Conservation (phyloP, 2,797 vertebrate species). For the Crocidura indochinensis region DNA sequence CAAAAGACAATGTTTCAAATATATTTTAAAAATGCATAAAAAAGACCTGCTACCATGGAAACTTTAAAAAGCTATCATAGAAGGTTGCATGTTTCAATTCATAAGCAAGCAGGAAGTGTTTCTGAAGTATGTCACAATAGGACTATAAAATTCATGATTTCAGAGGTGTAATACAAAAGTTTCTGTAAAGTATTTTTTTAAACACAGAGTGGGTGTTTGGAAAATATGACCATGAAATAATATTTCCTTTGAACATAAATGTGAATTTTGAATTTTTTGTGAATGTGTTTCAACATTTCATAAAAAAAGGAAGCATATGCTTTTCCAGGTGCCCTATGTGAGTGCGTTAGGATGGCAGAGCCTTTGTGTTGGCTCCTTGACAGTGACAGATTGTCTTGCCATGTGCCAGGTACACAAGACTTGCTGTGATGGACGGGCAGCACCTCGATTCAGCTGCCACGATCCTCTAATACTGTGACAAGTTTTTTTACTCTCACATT, state of each 20-base stretch:
- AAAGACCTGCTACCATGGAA: constrained; percentile 32
- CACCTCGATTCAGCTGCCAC: neutral
- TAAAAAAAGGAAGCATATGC: neutral
- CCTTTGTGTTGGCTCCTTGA: constrained; percentile 8
- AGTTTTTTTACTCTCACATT: neutral
- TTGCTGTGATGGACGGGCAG: neutral
- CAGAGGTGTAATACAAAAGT: neutral
- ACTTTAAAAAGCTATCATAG: constrained; percentile 51
- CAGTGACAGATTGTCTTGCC: constrained; percentile 51
- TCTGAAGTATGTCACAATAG: constrained; percentile 47
- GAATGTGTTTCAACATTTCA: neutral
- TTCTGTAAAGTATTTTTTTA: neutral
- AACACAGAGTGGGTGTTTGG: neutral
- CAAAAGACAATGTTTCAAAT: constrained; percentile 25
- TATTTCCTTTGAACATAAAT: no score
- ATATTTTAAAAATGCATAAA: constrained; percentile 51
- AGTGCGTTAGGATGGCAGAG: neutral
- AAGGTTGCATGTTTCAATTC: constrained; percentile 55
- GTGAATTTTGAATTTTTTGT: no score
- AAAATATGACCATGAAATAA: no score
- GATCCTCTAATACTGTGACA: neutral
- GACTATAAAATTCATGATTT: constrained; percentile 27
- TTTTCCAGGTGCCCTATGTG: neutral
- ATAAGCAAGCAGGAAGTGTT: constrained; percentile 31
- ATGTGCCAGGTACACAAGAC: neutral